These are phyloP conservation scores for Pseudomugil tenellus DNA, from an alignment of 2,797 vertebrate genomes.

Conservation along the genomic window DNA sequence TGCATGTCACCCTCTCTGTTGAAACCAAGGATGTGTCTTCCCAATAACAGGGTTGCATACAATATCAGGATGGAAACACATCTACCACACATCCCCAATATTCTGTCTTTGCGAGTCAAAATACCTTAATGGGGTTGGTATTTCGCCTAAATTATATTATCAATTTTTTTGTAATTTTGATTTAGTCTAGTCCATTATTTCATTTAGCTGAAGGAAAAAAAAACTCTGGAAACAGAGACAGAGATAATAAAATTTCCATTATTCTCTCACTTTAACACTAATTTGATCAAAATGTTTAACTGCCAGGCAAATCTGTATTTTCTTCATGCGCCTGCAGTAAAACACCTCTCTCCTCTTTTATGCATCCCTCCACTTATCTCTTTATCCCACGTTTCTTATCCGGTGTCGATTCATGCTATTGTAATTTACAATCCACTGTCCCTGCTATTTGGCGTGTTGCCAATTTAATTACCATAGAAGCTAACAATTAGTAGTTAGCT, in stretches of 20 bases:
- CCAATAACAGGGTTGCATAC: not conserved
- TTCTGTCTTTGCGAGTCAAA: not conserved
- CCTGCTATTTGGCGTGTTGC: conserved; percentile 65
- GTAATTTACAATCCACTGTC: conserved; percentile 61
- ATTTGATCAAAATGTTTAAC: conserved; percentile 28
- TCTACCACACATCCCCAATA: too few relatives aligned
- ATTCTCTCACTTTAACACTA: conserved; percentile 19
- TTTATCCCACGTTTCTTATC: conserved; percentile 41
- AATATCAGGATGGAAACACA: too few relatives aligned
- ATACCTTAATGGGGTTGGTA: not conserved
- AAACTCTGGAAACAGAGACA: not conserved
- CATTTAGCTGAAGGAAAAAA: too few relatives aligned
- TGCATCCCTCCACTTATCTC: conserved; percentile 27
- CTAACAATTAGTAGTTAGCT: conserved; percentile 75
- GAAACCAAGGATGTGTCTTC: conserved; percentile 4
- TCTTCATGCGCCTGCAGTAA: conserved; percentile 25
- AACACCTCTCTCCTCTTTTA: conserved; percentile 29
- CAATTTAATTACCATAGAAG: conserved; percentile 83
- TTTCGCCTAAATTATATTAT: not conserved
- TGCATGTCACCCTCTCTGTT: not conserved
- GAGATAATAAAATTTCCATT: conserved; percentile 21
- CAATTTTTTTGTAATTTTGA: too few relatives aligned
- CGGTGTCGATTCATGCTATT: conserved; percentile 27
- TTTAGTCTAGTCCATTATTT: too few relatives aligned
- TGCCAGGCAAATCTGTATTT: conserved; percentile 26